A percentile compares a stretch with the other conserved stretches of the same genome.
These are phyloP conservation scores for Cathartes aura DNA, from an alignment of 2,113 vertebrate species.

Conservation along the genomic window DNA sequence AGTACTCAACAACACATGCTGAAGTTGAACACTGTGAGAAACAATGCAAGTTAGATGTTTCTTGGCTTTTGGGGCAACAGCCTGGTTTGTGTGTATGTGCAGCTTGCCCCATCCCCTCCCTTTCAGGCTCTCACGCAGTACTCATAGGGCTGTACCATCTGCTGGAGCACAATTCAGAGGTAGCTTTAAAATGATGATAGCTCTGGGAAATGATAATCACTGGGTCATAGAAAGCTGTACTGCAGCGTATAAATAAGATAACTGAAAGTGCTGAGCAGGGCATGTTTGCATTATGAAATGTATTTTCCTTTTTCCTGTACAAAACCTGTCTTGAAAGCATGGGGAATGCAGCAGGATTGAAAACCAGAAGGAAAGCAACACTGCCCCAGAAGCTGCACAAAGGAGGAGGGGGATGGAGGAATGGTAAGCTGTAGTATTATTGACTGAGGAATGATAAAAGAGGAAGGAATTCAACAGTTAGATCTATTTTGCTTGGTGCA, in stretches of 20 bases:
- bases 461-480: slow-evolving; percentile 69
- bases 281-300: slow-evolving; percentile 80
- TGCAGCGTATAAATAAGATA: slow-evolving; percentile 83
- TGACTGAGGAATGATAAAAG: slow-evolving; percentile 74
- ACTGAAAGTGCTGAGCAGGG: slow-evolving; percentile 81
- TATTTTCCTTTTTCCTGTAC: slow-evolving; percentile 75
- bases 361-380: slow-evolving; percentile 70
- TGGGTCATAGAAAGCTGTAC: slow-evolving; percentile 78
- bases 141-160: slow-evolving; percentile 70
- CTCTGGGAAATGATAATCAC: slow-evolving; percentile 82
- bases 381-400: slow-evolving; percentile 74
- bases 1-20: slow-evolving; percentile 10
- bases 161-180: slow-evolving; percentile 74
- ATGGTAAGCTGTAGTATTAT: slow-evolving; percentile 77
- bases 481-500: slow-evolving; percentile 73
- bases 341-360: slow-evolving; percentile 69
- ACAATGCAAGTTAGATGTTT: slow-evolving; percentile 48
- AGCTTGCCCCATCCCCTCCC: not conserved
- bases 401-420: slow-evolving; percentile 72
- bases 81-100: not conserved
- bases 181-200: slow-evolving; percentile 80
- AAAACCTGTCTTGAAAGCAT: slow-evolving; percentile 74
- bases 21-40: slow-evolving; percentile 34
- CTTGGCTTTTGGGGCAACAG: slow-evolving; percentile 41
- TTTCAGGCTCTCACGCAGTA: slow-evolving; percentile 49